These are phyloP conservation scores for Sternotherus odoratus DNA, from an alignment of 2,797 vertebrate genomes.

Conservation along the genomic window DNA sequence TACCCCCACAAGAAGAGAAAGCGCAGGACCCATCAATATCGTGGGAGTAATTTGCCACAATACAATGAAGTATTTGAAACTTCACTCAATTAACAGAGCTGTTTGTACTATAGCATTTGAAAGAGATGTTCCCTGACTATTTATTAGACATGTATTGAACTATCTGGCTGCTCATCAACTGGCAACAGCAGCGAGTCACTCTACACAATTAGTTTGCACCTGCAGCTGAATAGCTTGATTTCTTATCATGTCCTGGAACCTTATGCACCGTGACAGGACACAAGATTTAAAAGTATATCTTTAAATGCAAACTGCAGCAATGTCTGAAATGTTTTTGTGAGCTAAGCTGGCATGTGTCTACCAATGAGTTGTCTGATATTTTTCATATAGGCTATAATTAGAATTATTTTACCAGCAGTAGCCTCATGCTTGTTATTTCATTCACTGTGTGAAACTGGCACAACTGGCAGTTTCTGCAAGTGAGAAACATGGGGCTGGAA, in stretches of 20 bases:
- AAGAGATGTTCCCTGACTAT: fast-evolving
- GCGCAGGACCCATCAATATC: too few relatives aligned
- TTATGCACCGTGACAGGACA: not conserved
- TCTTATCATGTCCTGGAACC: not conserved
- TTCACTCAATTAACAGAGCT: not conserved
- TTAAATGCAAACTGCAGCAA: not conserved
- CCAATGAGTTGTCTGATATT: not conserved
- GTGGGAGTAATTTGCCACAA: too few relatives aligned
- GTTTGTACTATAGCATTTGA: not conserved
- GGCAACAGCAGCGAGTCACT: not conserved
- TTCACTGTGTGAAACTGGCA: not conserved
- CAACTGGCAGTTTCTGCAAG: not conserved
- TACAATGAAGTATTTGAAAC: not conserved
- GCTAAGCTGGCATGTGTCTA: not conserved
- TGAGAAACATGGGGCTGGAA: not conserved
- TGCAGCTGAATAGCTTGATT: not conserved
- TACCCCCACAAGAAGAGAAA: too few relatives aligned
- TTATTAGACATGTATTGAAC: slow-evolving; percentile 7
- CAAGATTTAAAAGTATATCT: not conserved
- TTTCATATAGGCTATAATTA: not conserved
- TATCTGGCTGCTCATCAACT: slow-evolving; percentile 7
- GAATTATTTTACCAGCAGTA: not conserved
- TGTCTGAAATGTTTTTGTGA: not conserved
- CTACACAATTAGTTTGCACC: slow-evolving; percentile 3
- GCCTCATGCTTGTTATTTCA: not conserved